phyloP scores from a whole-genome alignment of 2,113 vertebrate genomes.

The Chaetorhynchus papuensis region DNA sequence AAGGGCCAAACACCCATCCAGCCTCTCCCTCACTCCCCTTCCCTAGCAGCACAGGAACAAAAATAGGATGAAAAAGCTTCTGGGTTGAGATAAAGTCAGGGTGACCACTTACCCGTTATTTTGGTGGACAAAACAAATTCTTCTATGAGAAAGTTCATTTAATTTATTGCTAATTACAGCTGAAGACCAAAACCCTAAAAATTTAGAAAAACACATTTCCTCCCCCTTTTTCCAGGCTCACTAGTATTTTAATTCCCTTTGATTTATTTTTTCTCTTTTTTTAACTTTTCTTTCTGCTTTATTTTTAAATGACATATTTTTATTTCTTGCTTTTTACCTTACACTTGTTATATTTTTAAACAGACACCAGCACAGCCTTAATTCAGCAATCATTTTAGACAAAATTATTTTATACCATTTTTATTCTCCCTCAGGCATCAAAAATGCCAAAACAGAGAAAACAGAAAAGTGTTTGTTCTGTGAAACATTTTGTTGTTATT shows the following conservation, averaged over 20 bases:
- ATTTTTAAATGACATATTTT: background rate
- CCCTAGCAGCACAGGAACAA: fast-evolving
- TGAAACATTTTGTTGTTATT: background rate
- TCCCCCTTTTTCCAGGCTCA: fast-evolving
- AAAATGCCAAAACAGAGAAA: background rate
- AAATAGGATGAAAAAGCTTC: background rate
- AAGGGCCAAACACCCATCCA: background rate
- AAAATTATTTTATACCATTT: background rate
- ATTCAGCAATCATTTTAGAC: background rate
- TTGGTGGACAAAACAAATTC: background rate
- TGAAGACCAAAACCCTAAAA: background rate
- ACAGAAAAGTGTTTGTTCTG: background rate
- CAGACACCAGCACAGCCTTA: background rate
- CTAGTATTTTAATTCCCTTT: background rate
- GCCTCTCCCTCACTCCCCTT: background rate
- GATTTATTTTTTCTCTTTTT: background rate
- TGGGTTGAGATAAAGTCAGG: background rate
- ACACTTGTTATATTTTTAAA: background rate
- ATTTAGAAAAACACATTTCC: background rate
- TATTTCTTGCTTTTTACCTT: background rate
- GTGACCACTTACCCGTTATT: background rate
- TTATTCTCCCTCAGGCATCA: background rate
- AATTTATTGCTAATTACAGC: background rate
- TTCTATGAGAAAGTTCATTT: background rate
- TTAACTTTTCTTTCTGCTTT: background rate